Base-by-base conservation (phyloP, 1,140 invertebrate species). In the Sesamia nonagrioides region DNA sequence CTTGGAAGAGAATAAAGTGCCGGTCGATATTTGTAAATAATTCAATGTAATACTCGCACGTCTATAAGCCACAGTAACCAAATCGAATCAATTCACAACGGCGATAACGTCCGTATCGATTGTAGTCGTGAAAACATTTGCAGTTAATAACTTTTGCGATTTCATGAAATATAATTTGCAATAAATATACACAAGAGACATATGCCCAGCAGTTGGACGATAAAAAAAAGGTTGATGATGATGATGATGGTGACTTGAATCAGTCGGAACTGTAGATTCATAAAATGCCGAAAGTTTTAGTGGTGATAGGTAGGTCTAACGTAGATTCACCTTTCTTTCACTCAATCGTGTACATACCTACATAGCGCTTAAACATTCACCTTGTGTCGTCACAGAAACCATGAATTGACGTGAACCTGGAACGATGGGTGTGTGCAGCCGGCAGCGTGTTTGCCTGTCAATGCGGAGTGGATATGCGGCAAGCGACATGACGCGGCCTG, bases 401-500 rank as follows among this genome's bases (percentile, higher is more conserved):
- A 35, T 27, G 42, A 63, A 48, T 7, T 18, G 56, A 7, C 56
- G 42, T 83, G 11, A 82, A 88, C 66, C 61, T 54, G 54, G 42
- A 50, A 48, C 73, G 74, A 42, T 87, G 73, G 73, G 73, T 75
- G 73, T 73, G 71, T 63, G 56, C 54, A 48, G 27, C 27, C 27
- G 27, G 1, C 27, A 27, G 58, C 52, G 56, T 63, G 73, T 40
- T 37, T 63, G 58, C 56, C 73, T 75, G 83, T 84, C 88, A 89
- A 86, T 90, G 87, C 87, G 84, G 86, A 81, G 80, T 79, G 73
- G 86, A 84, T 83, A 86, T 88, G 88, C 88, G 89, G 86, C 85
- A 88, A 80, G 80, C 81, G 80, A 76, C 74, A 77, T 79, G 79
- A 73, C 75, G 82, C 86, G 85, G 73, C 75, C 77, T 82, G 81